phyloP scores from a whole-genome alignment of 2,113 vertebrate species.

The Cyprinodon brontotheroides region DNA sequence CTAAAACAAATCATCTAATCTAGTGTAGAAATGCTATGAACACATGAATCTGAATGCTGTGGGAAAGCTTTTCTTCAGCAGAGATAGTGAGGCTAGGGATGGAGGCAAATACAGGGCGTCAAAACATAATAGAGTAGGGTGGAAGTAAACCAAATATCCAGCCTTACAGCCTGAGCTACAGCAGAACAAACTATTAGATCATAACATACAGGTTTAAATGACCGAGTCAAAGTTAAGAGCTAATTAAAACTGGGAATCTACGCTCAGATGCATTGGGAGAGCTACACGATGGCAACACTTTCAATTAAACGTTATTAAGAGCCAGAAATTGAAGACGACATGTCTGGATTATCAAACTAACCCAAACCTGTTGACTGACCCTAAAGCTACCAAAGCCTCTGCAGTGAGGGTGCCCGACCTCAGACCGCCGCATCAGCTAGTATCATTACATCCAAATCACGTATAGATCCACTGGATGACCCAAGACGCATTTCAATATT shows the following conservation, averaged over 20 bases:
- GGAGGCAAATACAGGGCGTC: too few relatives aligned
- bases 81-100: too few relatives aligned
- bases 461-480: constrained; percentile 19
- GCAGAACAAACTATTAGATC: too few relatives aligned
- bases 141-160: not conserved
- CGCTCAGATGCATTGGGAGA: not conserved
- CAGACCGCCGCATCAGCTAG: constrained; percentile 22
- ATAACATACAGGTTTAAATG: not conserved
- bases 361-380: not conserved
- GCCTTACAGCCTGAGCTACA: too few relatives aligned
- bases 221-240: too few relatives aligned
- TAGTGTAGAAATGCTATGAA: not conserved
- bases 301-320: not conserved
- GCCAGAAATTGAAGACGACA: constrained; percentile 3
- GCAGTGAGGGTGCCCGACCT: constrained; percentile 14
- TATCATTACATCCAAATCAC: constrained; percentile 46
- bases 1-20: too few relatives aligned
- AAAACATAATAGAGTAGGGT: too few relatives aligned
- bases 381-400: constrained; percentile 3
- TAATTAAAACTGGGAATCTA: not conserved
- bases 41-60: not conserved
- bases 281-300: not conserved
- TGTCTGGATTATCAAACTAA: constrained; percentile 7
- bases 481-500: constrained; percentile 60
- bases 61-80: not conserved